phyloP scores from a whole-genome alignment of 2,113 vertebrate genomes.

The Oxyura jamaicensis region DNA sequence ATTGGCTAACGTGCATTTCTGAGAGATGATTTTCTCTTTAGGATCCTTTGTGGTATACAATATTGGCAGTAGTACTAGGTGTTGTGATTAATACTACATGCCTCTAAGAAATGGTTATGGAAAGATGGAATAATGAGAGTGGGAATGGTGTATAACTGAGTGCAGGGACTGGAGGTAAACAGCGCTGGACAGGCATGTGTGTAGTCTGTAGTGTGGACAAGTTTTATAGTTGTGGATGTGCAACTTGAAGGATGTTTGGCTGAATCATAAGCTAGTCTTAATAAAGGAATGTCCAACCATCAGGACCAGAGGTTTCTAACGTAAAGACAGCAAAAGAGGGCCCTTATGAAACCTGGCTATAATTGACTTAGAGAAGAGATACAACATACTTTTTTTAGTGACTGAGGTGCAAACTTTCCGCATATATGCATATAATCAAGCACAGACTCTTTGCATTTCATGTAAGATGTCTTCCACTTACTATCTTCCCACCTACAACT shows the following conservation, averaged over 20 bases:
- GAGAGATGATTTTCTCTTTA: background rate
- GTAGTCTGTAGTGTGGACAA: background rate
- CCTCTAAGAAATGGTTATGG: background rate
- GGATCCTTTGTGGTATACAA: background rate
- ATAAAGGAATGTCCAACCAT: background rate
- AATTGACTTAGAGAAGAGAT: background rate
- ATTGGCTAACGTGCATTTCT: background rate
- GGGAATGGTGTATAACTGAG: background rate
- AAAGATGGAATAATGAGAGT: background rate
- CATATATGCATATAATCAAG: background rate
- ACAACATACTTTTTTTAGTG: background rate
- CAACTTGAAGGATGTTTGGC: background rate
- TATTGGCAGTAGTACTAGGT: background rate
- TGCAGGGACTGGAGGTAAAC: background rate
- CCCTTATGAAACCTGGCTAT: background rate
- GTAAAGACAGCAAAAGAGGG: background rate
- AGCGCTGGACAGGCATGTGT: background rate
- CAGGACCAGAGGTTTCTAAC: background rate
- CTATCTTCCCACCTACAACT: constrained; percentile 36
- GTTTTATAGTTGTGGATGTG: background rate
- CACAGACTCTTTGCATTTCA: background rate
- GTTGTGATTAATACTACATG: background rate
- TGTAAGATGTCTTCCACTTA: background rate
- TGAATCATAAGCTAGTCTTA: background rate
- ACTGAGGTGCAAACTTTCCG: background rate